These are phyloP conservation scores for Myoxocephalus aenaeus DNA, from an alignment of 2,797 vertebrate genomes.

Conservation along the genomic window DNA sequence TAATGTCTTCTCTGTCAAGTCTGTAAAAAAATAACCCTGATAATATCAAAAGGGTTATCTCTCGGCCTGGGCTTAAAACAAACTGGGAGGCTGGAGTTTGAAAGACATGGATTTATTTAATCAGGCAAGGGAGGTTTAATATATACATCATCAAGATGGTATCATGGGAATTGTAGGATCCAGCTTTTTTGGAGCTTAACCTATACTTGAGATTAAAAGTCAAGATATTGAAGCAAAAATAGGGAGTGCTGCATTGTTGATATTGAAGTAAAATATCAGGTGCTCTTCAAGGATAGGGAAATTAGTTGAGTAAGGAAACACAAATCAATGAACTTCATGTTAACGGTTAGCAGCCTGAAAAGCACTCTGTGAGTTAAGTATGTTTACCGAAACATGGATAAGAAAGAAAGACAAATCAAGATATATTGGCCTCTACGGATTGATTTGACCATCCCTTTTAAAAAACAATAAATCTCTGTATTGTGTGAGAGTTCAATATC, in stretches of 20 bases:
- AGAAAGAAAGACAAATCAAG: too few relatives aligned
- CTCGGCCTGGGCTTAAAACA: background rate
- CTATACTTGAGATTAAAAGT: background rate
- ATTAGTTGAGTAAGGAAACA: too few relatives aligned
- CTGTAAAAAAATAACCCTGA: background rate
- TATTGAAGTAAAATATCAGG: too few relatives aligned
- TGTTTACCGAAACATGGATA: too few relatives aligned
- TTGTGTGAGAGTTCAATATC: background rate
- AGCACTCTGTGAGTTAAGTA: too few relatives aligned
- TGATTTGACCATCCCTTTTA: background rate
- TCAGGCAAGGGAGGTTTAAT: background rate
- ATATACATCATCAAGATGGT: background rate
- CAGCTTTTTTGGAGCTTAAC: background rate
- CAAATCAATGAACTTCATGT: too few relatives aligned
- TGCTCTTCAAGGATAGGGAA: too few relatives aligned
- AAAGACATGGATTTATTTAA: background rate
- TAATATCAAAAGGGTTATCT: background rate
- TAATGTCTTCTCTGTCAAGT: background rate
- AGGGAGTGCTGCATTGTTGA: too few relatives aligned
- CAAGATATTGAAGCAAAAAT: background rate
- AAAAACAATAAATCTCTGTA: too few relatives aligned
- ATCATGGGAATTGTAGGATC: constrained; percentile 4
- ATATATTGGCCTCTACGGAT: background rate
- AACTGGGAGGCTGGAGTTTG: background rate
- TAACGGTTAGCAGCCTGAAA: too few relatives aligned